Evolutionary conservation across 1,140 invertebrate species (phyloP), one percentile per base, ranked within the genome.

Genomic region (Pseudachorutes palmiensis): DNA sequence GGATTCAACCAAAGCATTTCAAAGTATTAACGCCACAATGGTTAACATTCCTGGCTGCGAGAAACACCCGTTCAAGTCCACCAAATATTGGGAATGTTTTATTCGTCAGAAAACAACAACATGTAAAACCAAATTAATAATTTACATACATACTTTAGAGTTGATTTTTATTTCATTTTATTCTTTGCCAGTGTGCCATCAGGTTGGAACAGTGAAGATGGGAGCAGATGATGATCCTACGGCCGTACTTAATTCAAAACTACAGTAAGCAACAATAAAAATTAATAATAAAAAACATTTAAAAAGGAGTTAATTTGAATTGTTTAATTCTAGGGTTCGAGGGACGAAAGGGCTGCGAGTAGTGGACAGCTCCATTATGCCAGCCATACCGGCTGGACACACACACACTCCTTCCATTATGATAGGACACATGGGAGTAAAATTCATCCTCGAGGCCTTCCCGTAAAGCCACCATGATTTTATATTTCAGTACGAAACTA

Each of bases 361-460:
- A 5, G 51, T 55, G 5, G 51, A 55, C 51, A 24, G 12, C 24
- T 55, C 51, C 5, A 55, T 55, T 24, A 55, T 55, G 51, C 51
- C 51, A 5, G 5, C 12, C 24, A 16, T 55, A 19, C 51, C 51
- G 3, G 24, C 24, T 5, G 51, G 51, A 16, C 51, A 55, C 24
- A 55, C 51, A 22, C 51, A 55, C 24, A 55, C 51, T 9, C 12
- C 24, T 19, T 12, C 51, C 9, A 5, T 24, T 24, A 55, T 55
- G 51, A 55, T 55, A 16, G 51, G 14, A 14, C 9, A 55, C 9
- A 55, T 55, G 12, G 51, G 51, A 55, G 12, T 22, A 5, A 26
- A 26, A 55, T 55, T 55, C 24, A 55, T 55, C 24, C 51, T 55
- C n/a, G n/a, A n/a, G n/a, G n/a, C n/a, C n/a, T n/a, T n/a, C n/a